Percentiles rank a stretch among this genome's conserved stretches.
Evolutionary conservation across 2,113 vertebrate species (phyloP).

Genomic region (Ondatra zibethicus): DNA sequence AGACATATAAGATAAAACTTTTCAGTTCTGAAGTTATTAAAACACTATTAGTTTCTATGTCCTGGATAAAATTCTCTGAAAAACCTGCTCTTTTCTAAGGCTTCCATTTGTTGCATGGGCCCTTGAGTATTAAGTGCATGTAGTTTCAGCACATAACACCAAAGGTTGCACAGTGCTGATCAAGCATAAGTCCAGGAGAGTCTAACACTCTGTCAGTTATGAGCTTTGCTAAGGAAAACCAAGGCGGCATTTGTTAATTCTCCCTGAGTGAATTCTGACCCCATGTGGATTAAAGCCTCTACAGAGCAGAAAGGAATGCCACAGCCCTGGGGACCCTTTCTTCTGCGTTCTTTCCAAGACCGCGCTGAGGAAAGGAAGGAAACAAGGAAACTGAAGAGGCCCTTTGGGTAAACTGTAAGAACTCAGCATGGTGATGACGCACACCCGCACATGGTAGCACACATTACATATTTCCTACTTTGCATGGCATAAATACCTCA

Average conservation of each 20-base stretch:
- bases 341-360: neutral
- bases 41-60: slow-evolving; percentile 45
- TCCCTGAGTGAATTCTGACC: slow-evolving; percentile 73
- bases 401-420: neutral
- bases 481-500: no score
- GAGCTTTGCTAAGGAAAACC: neutral
- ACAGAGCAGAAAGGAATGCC: neutral
- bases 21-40: neutral
- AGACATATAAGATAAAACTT: neutral
- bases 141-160: neutral
- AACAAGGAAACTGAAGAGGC: neutral
- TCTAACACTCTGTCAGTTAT: slow-evolving; percentile 7
- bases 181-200: neutral
- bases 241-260: neutral
- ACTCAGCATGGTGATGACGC: neutral
- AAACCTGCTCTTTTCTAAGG: slow-evolving; percentile 27
- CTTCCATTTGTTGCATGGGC: neutral
- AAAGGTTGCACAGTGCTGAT: neutral
- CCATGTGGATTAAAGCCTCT: slow-evolving; percentile 58
- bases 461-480: neutral
- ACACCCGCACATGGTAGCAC: neutral
- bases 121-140: neutral
- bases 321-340: neutral
- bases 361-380: neutral
- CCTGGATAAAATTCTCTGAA: slow-evolving; percentile 23